Base-by-base conservation (phyloP, 2,113 vertebrate genomes). In the Trinectes maculatus region DNA sequence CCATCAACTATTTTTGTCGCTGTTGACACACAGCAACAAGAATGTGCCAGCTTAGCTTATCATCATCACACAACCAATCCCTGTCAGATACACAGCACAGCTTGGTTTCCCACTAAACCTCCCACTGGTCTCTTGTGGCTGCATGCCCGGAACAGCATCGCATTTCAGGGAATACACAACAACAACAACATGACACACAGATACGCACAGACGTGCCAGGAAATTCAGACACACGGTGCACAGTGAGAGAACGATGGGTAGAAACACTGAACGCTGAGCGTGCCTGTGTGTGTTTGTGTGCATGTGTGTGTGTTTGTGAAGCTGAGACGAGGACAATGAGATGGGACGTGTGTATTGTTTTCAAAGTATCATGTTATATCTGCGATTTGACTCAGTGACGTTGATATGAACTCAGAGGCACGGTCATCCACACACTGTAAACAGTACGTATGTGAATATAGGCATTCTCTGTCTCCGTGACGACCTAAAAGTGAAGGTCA, bases 101-200 rank as follows among this genome's bases (percentile, higher is more conserved):
- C 64, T 57, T 52, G 71, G 56, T 69, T 63, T 49, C 43, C 67
- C 51, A 34, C 66, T 2, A n/a, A n/a, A 13, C 33, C 51, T 77
- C 67, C 81, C 70, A 71, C 67, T n/a, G 21, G 25, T 55, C 68
- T 55, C 71, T 62, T 83, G 83, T 43, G 46, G 72, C 73, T 66
- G 29, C 5, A 5, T 16, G 72, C 75, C 84, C 49, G 58, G 71
- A 83, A 66, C 53, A 62, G 46, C 53, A 47, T 82, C 69, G 37
- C 62, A 60, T 75, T 74, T 56, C 63, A 71, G 48, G 24, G 58
- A 53, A 77, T 34, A 40, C 47, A 68, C 64, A 67, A n/a, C n/a
- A n/a, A n/a, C 52, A 39, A 22, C 1, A 3, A 70, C 40, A 29
- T 15, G 51, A 52, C 53, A 46, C 71, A 84, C 78, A 25, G 48